Evolutionary conservation across 2,888 invertebrate species (phyloP).

Genomic region (Troides oblongomaculatus): DNA sequence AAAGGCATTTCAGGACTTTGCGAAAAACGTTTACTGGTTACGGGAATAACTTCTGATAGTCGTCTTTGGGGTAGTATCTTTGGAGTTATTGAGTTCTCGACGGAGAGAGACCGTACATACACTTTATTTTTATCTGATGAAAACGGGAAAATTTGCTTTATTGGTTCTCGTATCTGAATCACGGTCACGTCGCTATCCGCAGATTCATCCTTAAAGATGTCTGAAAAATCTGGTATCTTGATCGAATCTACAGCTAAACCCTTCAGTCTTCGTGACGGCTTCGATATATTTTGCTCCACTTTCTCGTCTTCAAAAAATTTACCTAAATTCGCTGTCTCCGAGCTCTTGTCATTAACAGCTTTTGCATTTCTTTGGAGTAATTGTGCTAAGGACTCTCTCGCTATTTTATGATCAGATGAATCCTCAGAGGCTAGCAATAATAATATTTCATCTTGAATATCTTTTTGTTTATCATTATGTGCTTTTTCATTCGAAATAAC

Average conservation of each 20-base stretch:
- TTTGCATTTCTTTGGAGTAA: constrained; percentile 56
- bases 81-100: constrained; percentile 40
- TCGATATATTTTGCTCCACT: constrained; percentile 42
- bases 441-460: constrained; percentile 65
- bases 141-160: constrained; percentile 38
- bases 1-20: constrained; percentile 48
- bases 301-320: constrained; percentile 52
- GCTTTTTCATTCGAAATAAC: constrained; percentile 38
- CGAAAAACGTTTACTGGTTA: constrained; percentile 46
- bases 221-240: constrained; percentile 47
- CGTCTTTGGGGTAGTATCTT: constrained; percentile 39
- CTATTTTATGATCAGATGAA: constrained; percentile 54
- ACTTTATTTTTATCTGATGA: constrained; percentile 38
- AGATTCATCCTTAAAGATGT: constrained; percentile 53
- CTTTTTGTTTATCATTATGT: constrained; percentile 52
- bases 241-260: constrained; percentile 55
- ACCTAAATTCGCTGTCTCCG: constrained; percentile 39
- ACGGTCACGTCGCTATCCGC: constrained; percentile 58
- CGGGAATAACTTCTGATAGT: constrained; percentile 47
- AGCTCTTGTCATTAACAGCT: constrained; percentile 41
- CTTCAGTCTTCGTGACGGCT: constrained; percentile 56
- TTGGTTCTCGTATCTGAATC: constrained; percentile 39
- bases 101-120: constrained; percentile 40
- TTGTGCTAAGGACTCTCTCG: constrained; percentile 56
- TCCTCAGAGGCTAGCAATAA: constrained; percentile 64